Conservation (phyloP, 2,888 invertebrate genomes). For the Mamestra brassicae region DNA sequence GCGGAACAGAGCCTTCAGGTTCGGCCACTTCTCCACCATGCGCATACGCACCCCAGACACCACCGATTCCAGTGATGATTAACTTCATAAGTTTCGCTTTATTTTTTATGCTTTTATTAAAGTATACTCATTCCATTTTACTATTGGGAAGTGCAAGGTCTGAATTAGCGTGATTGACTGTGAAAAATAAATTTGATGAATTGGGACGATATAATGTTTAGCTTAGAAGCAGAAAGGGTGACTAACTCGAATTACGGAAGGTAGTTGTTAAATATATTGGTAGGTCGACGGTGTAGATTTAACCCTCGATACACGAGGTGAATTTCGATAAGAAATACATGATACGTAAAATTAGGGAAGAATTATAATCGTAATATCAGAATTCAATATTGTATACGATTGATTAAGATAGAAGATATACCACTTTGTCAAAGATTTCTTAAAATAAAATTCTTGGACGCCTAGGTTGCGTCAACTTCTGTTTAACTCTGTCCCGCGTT, state of each 20-base stretch:
- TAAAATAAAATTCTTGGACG: neutral
- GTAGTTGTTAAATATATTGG: slow-evolving; percentile 25
- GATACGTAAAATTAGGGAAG: slow-evolving; percentile 22
- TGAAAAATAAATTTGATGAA: slow-evolving; percentile 22
- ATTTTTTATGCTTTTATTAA: slow-evolving; percentile 45
- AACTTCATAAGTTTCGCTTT: slow-evolving; percentile 26
- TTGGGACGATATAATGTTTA: slow-evolving; percentile 26
- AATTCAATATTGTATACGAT: slow-evolving; percentile 35
- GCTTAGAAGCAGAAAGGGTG: neutral
- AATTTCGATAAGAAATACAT: slow-evolving; percentile 15
- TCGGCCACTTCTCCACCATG: slow-evolving; percentile 84
- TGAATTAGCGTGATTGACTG: slow-evolving; percentile 41
- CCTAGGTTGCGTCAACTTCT: neutral
- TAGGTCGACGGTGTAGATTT: slow-evolving; percentile 32
- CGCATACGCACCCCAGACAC: slow-evolving; percentile 79
- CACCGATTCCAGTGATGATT: slow-evolving; percentile 84
- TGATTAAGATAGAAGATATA: slow-evolving; percentile 3
- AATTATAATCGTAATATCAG: neutral
- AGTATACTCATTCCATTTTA: slow-evolving; percentile 56
- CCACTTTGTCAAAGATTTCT: neutral
- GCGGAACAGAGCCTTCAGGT: slow-evolving; percentile 78
- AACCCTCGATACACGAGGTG: neutral
- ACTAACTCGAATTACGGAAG: slow-evolving; percentile 46
- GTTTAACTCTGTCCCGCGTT: neutral
- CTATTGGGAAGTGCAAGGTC: slow-evolving; percentile 24